Evolutionary conservation across 37 sponge, comb jelly and placozoan genomes (phyloP).

Genomic region (Mnemiopsis leidyi): DNA sequence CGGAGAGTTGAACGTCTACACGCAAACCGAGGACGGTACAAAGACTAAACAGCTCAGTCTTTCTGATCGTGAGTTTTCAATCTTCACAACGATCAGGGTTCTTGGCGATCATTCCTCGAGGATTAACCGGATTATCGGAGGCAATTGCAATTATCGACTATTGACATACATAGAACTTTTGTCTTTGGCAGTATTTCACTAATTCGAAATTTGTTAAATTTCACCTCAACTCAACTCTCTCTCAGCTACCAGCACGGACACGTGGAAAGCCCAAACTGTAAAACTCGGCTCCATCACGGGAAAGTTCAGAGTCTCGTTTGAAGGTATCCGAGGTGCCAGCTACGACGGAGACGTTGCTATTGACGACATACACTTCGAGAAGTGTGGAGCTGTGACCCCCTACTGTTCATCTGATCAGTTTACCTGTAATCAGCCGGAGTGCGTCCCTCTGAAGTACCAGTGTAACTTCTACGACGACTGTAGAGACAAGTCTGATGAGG

Average conservation of each 20-base stretch:
- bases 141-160: too few species aligned
- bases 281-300: not conserved
- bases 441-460: conserved; percentile 54
- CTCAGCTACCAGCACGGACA: conserved; percentile 56
- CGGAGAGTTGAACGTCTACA: conserved; percentile 64
- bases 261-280: conserved; percentile 66
- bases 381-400: conserved; percentile 49
- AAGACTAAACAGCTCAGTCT: conserved; percentile 32
- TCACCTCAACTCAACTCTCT: not conserved
- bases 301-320: conserved; percentile 65
- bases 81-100: too few species aligned
- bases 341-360: conserved; percentile 69
- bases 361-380: conserved; percentile 66
- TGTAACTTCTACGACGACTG: conserved; percentile 69
- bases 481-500: conserved; percentile 62
- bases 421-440: conserved; percentile 28
- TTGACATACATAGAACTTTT: too few species aligned
- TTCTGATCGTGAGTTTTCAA: not conserved
- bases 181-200: too few species aligned
- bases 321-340: conserved; percentile 63
- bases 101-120: too few species aligned
- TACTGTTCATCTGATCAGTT: conserved; percentile 60
- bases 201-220: not conserved
- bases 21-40: not conserved
- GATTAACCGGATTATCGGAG: too few species aligned